Evolutionary conservation across 2,888 invertebrate species (phyloP).

Genomic region (Meteorus cinctellus): DNA sequence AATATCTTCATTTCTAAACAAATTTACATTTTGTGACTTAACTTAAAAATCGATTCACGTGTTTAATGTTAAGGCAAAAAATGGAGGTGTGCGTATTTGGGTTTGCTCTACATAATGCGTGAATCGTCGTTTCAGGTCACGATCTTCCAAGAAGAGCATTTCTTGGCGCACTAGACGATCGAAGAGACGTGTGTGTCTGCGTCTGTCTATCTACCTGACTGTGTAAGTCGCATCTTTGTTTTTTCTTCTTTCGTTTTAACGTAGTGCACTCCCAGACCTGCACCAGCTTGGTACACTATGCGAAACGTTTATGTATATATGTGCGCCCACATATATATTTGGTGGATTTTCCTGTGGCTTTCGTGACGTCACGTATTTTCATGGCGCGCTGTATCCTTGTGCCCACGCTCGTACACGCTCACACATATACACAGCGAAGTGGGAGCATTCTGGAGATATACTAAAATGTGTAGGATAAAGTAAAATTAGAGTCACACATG

Average conservation of each 20-base stretch:
- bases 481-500: conserved; percentile 28
- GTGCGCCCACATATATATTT: neutral
- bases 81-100: neutral
- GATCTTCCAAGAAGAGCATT: conserved; percentile 36
- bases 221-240: conserved; percentile 14
- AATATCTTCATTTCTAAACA: too few relatives aligned
- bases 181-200: conserved; percentile 28
- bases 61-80: neutral
- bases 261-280: neutral
- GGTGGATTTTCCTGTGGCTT: conserved; percentile 8
- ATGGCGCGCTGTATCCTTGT: conserved; percentile 21
- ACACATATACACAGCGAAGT: neutral
- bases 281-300: neutral
- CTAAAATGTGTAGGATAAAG: neutral
- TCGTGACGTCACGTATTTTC: conserved; percentile 42
- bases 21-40: too few relatives aligned
- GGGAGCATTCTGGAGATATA: neutral
- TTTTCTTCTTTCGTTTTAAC: neutral
- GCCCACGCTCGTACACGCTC: conserved; percentile 25
- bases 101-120: neutral
- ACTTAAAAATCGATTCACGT: neutral
- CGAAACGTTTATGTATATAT: neutral
- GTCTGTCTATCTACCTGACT: neutral
- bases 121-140: conserved; percentile 47
- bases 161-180: neutral